Evolutionary conservation across 1,140 invertebrate genomes (phyloP).

Genomic region (Drosophila baimaii): DNA sequence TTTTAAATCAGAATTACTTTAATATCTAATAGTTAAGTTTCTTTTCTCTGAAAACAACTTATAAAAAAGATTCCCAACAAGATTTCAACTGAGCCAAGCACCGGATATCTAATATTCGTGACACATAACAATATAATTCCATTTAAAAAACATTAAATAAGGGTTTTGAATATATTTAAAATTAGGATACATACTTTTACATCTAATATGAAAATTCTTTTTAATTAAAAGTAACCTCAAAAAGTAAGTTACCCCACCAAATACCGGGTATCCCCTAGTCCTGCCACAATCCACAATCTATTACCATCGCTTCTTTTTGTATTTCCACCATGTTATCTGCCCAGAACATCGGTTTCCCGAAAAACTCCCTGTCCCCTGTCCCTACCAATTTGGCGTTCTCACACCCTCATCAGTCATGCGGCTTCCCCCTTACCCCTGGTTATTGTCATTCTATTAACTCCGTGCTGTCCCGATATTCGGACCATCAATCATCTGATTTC

Average conservation of each 20-base stretch:
- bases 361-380: background rate
- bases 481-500: conserved; percentile 43
- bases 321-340: conserved; percentile 23
- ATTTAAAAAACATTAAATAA: too few relatives aligned
- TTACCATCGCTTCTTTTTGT: background rate
- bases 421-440: conserved; percentile 11
- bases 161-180: too few relatives aligned
- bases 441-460: conserved; percentile 48
- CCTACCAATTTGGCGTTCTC: conserved; percentile 35
- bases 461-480: conserved; percentile 1
- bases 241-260: too few relatives aligned
- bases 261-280: background rate
- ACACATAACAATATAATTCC: too few relatives aligned
- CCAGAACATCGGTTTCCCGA: conserved; percentile 32
- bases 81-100: too few relatives aligned
- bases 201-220: too few relatives aligned
- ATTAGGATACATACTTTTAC: too few relatives aligned
- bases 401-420: conserved; percentile 48
- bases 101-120: too few relatives aligned
- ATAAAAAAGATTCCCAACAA: background rate
- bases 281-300: background rate
- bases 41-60: too few relatives aligned
- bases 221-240: too few relatives aligned
- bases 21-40: too few relatives aligned
- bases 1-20: too few relatives aligned